Evolutionary conservation across 2,113 vertebrate species (phyloP).

Genomic region (Myiozetetes cayanensis): DNA sequence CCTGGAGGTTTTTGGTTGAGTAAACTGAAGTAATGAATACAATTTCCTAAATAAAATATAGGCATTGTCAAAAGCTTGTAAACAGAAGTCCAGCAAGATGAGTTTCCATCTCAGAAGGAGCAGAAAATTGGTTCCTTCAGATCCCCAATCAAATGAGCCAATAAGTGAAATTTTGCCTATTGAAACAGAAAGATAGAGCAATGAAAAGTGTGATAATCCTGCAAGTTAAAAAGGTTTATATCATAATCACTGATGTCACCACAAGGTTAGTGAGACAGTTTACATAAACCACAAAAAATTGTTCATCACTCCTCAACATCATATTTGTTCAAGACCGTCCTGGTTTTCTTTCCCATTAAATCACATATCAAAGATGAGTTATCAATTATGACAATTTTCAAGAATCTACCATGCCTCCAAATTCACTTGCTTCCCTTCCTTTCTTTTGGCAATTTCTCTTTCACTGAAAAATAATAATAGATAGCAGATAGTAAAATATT

Average conservation of each 20-base stretch:
- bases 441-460: background rate
- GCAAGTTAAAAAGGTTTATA: background rate
- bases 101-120: constrained; percentile 42
- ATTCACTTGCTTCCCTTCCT: background rate
- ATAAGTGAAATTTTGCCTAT: background rate
- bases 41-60: constrained; percentile 49
- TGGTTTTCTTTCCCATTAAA: background rate
- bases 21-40: constrained; percentile 38
- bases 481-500: background rate
- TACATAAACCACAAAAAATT: background rate
- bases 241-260: background rate
- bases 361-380: background rate
- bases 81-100: constrained; percentile 41
- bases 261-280: background rate
- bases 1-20: constrained; percentile 34
- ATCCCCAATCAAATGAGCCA: background rate
- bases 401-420: background rate
- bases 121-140: constrained; percentile 46
- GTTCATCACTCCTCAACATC: background rate
- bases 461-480: background rate
- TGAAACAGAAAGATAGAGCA: background rate
- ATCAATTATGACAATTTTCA: background rate
- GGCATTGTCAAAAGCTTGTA: constrained; percentile 33
- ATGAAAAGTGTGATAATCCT: background rate
- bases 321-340: background rate